Percentiles rank a stretch among this genome's conserved stretches.
phyloP scores from a whole-genome alignment of 2,888 invertebrate species.

The Eupeodes latifasciatus region DNA sequence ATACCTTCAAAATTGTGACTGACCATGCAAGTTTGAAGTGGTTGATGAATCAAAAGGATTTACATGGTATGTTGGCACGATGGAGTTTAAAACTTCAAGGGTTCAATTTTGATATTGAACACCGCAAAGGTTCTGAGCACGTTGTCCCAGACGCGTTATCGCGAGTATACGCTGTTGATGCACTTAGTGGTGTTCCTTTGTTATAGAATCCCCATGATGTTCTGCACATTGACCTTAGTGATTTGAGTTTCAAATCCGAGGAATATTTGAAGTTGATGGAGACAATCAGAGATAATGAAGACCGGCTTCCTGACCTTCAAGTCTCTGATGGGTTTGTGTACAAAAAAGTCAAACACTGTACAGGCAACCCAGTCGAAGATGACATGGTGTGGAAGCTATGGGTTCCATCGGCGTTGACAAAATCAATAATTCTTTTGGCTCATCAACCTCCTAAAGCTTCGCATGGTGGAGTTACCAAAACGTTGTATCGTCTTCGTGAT shows the following conservation, averaged over 20 bases:
- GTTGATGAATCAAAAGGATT: background rate
- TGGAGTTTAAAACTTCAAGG: background rate
- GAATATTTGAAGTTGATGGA: background rate
- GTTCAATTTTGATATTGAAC: background rate
- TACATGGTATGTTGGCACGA: background rate
- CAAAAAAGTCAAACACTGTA: background rate
- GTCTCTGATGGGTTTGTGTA: background rate
- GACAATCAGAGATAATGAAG: background rate
- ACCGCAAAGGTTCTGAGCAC: too few relatives aligned
- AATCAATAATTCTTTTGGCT: background rate
- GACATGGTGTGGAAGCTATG: slow-evolving; percentile 6
- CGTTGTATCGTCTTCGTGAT: background rate
- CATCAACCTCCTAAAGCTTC: slow-evolving; percentile 15
- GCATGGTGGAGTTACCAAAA: background rate
- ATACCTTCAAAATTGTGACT: background rate
- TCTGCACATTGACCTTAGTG: background rate
- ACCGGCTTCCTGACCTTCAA: background rate
- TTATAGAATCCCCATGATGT: background rate
- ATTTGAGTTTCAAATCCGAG: background rate
- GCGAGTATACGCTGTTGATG: too few relatives aligned
- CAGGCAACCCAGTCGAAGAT: background rate
- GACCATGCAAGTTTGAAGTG: slow-evolving; percentile 2
- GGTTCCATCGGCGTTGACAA: background rate
- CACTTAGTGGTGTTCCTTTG: too few relatives aligned
- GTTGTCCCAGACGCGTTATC: too few relatives aligned